Evolutionary conservation across 2,888 invertebrate species (phyloP), one percentile per base, ranked within the genome.

Genomic region (Acleris holmiana): DNA sequence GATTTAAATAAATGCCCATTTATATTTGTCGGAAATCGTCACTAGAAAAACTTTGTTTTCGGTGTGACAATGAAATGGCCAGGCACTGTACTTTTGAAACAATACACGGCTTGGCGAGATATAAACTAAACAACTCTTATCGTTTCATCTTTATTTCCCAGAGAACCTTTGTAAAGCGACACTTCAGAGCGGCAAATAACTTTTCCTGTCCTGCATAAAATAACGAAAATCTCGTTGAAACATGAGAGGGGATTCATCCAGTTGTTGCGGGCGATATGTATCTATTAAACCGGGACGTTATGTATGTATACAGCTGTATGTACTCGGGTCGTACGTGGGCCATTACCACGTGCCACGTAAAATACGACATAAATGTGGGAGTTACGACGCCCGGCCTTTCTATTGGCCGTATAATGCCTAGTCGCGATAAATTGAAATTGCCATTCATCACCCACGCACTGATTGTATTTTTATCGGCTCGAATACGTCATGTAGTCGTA

Each of bases 341-440:
- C 78, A 80, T 84, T 84, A 83, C 84, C 77, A 83, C 83, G 85
- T 80, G 80, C 79, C 73, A 80, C 79, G 80, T 86, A 85, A 87
- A 83, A 83, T 85, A 84, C 85, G 85, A 83, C 83, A 83, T 86
- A 83, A 87, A 85, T 77, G 81, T 78, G 74, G 77, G 79, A 83
- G 85, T 85, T 86, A 88, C 85, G 85, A 78, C 80, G 67, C 68
- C 68, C 77, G 74, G 78, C 79, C 79, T 80, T 29, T 78, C 78
- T 83, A 76, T 76, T 72, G 82, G 75, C 81, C 84, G 79, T 83
- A 83, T 85, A 87, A 86, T 80, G 82, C 75, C 75, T 78, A 75
- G 79, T 77, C 77, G 78, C 83, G 80, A 85, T 86, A 85, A 85
- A 88, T 86, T 87, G 86, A 86, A 85, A 86, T 82, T 83, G 86